Evolutionary conservation across 2,888 invertebrate species (phyloP), one percentile per base, ranked within the genome.

Genomic region (Apamea monoglypha): DNA sequence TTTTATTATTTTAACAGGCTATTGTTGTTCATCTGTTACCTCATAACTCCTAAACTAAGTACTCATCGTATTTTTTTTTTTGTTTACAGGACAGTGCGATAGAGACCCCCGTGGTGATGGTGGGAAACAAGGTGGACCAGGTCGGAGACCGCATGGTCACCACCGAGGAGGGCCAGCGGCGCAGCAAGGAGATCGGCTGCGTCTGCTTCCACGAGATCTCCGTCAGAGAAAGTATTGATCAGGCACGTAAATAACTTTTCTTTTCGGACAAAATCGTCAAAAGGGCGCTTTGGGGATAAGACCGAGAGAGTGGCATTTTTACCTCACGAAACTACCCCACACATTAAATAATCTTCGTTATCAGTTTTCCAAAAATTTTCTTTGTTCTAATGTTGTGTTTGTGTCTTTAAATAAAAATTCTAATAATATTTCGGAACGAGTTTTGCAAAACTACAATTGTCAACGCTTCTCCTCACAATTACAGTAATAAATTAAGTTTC

Each of bases 201-300:
- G 98, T 98, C 32, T 98, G 98, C 89, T 99, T 98, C 91, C 98
- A 98, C 92, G 98, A 98, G 95, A 98, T 99, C 82, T 98, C 98
- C 0, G 98, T 98, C 8, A 96, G 98, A 79, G 98, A 99, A 94
- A 98, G 98, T 92, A 98, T 98, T 74, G 98, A 98, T 82, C 98
- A 98, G 97, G 98, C 98, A 92, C 91, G 85, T 78, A 47, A 16
- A n/a, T 21, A 18, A 4, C 25, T 18, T 3, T 56, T 47, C 16
- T 50, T 32, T 50, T 50, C 47, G 3, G 3, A 1, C 12, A 14
- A 1, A 29, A 29, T 2, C 29, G 12, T 12, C 44, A 12, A 21
- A 67, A 44, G 44, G 44, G 44, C 29, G 18, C 12, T 29, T 47
- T 29, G 21, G 7, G 21, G 29, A 47, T 21, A 47, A 29, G 1